Evolutionary conservation across 2,888 invertebrate species (phyloP), one percentile per base, ranked within the genome.

Genomic region (Folsomia manolachei): DNA sequence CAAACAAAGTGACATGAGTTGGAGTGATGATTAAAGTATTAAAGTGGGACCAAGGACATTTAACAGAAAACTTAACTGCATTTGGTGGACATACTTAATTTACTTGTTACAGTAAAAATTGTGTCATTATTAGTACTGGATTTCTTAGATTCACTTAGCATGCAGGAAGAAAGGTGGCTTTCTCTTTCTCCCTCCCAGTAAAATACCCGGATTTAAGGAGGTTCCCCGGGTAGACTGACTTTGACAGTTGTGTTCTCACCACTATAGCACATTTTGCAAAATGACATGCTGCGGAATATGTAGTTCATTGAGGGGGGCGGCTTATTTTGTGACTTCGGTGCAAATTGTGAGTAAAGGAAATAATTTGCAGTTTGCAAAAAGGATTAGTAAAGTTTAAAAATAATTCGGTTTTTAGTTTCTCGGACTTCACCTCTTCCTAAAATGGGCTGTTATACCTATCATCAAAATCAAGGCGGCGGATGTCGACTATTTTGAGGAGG

Each of bases 401-500:
- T n/a, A n/a, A n/a, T n/a, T n/a, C n/a, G n/a, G n/a, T n/a, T n/a
- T n/a, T 14, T n/a, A 63, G 63, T 63, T 63, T 63, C n/a, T 27
- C 19, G 63, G 63, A 25, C 63, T 63, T 27, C 21, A 63, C 63
- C 27, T 27, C 26, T 25, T 63, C 21, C 2, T 27, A 14, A 63
- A 27, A 27, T 63, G 63, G 63, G 63, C 18, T 18, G 63, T 63
- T n/a, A 63, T 63, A n/a, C n/a, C 63, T 14, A 14, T 63, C 26
- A 63, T 63, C 9, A 63, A 63, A 9, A 27, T 7, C 1, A 2
- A 4, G 9, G 27, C 25, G 25, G 27, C 23, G 1, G n/a, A n/a
- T n/a, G n/a, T n/a, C n/a, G 27, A n/a, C 27, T 63, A 63, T 27
- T 63, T 63, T 26, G 25, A 63, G n/a, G 63, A 63, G n/a, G 63